Base-by-base conservation (phyloP, 2,113 vertebrate genomes). In the Hippopotamus amphibius region DNA sequence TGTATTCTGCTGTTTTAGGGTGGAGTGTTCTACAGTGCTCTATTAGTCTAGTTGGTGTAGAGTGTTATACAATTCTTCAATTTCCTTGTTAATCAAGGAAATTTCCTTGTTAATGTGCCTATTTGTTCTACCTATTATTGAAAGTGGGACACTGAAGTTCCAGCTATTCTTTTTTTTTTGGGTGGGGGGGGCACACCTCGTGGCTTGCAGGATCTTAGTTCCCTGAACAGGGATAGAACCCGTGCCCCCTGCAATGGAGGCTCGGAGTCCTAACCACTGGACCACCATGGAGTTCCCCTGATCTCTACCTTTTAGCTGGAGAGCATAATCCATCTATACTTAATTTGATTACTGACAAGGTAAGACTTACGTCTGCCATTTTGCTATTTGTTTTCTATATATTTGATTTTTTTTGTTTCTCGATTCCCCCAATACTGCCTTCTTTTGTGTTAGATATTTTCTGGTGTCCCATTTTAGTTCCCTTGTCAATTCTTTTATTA, bases 341-440 rank as follows among this genome's bases (percentile, higher is more conserved):
- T 79, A 77, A 84, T 69, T 79, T 79, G 68, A 84, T 69, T 93
- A 93, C 37, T 37, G 37, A 87, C 59, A 87, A 85, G 50, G 26
- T 33, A 69, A 1, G 33, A 79, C 61, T 61, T 61, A 85, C 30
- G 22, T 61, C 53, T 69, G 41, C 46, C 81, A 63, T 43, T 79
- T 77, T 90, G 33, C 24, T 59, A 65, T 53, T 41, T 71, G 59
- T 84, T 90, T 95, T 85, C 80, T 69, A 90, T 7, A 22, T 69
- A 76, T 10, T 50, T 95, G 33, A 48, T 22, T 26, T 65, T 53
- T 84, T 79, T 37, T 72, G 33, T 68, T 79, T 53, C 71, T 79
- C 7, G 16, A 79, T 57, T 85, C 24, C 88, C 68, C 63, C 19
- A 90, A 68, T 28, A 84, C 24, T 50, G 24, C 4, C 24, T 94